A percentile compares a stretch with the other conserved stretches of the same genome.
These are phyloP conservation scores for Trachelipus rathkii DNA, from an alignment of 1,140 invertebrate species.

Conservation along the genomic window DNA sequence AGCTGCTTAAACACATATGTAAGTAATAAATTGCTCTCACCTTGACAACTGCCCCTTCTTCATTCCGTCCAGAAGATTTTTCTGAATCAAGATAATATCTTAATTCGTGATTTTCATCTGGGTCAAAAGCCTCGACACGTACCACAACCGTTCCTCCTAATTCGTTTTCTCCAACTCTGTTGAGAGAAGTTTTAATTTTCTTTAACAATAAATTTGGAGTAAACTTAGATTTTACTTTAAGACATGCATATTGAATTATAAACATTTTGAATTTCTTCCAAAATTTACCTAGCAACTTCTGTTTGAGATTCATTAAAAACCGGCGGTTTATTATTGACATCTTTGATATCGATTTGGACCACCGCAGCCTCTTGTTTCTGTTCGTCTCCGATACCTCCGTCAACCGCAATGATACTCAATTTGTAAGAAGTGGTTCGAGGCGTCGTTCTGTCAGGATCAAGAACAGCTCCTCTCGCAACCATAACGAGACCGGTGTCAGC, in stretches of 20 bases:
- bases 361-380: constrained; percentile 56
- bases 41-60: constrained; percentile 58
- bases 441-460: constrained; percentile 82
- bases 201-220: not conserved
- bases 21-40: constrained; percentile 24
- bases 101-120: constrained; percentile 42
- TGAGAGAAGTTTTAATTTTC: not conserved
- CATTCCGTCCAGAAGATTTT: constrained; percentile 70
- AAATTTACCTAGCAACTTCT: constrained; percentile 61
- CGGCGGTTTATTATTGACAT: constrained; percentile 87
- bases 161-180: not conserved
- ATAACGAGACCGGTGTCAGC: constrained; percentile 73
- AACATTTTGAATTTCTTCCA: not conserved
- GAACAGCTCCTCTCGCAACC: constrained; percentile 75
- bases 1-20: too few relatives aligned
- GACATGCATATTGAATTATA: not conserved
- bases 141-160: not conserved
- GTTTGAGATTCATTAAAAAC: constrained; percentile 60
- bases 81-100: constrained; percentile 56
- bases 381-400: constrained; percentile 77
- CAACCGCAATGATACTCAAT: constrained; percentile 65
- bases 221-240: not conserved
- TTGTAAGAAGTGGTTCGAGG: constrained; percentile 60
- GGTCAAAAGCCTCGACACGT: constrained; percentile 42
- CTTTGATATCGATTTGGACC: constrained; percentile 78